Evolutionary conservation across 2,113 vertebrate species (phyloP).

Genomic region (Alethe castanea): DNA sequence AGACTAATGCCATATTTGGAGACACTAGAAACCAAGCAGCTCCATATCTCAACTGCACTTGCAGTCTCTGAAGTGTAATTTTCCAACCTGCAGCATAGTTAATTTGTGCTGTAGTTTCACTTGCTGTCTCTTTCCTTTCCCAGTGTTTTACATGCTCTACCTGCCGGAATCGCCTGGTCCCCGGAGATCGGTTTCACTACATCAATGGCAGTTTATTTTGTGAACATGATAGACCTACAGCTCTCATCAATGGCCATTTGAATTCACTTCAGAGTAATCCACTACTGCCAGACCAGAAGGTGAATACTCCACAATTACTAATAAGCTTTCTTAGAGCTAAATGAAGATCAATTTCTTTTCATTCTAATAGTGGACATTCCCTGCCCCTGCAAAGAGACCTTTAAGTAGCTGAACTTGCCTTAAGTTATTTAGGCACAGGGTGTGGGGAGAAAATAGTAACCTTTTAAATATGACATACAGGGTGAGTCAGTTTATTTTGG

Average conservation of each 20-base stretch:
- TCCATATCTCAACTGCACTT: constrained; percentile 20
- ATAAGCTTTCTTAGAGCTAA: constrained; percentile 73
- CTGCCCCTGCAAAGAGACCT: neutral
- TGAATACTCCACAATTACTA: constrained; percentile 78
- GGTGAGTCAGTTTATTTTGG: neutral
- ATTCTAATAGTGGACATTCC: neutral
- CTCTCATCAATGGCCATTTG: constrained; percentile 99
- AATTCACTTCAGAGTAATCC: constrained; percentile 99
- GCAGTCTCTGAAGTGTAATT: constrained; percentile 43
- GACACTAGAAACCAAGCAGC: neutral
- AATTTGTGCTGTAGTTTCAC: constrained; percentile 68
- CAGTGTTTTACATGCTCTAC: constrained; percentile 99
- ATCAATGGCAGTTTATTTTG: constrained; percentile 99
- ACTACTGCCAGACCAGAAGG: constrained; percentile 99
- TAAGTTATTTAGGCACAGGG: neutral
- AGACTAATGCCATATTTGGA: constrained; percentile 30
- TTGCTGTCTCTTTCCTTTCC: constrained; percentile 43
- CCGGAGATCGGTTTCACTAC: constrained; percentile 99
- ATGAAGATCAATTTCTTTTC: constrained; percentile 55
- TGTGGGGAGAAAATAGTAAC: neutral
- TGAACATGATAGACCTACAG: constrained; percentile 99
- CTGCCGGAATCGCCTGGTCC: constrained; percentile 99
- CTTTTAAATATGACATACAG: neutral
- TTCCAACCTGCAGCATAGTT: constrained; percentile 52
- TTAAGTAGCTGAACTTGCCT: constrained; percentile 20